phyloP scores from a whole-genome alignment of 2,113 vertebrate genomes.

The Grallaria varia region DNA sequence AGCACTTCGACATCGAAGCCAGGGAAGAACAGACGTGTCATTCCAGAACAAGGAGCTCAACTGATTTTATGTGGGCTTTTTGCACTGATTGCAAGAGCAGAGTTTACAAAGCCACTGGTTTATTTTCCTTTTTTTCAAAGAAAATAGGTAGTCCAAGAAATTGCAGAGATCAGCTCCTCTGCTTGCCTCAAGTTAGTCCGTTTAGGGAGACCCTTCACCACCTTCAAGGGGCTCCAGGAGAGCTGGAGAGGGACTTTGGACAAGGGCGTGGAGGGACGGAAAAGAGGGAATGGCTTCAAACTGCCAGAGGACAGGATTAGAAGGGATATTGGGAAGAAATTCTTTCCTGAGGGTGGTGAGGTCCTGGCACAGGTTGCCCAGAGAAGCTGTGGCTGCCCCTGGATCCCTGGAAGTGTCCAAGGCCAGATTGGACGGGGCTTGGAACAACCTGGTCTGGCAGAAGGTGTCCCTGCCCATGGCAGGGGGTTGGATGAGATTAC shows the following conservation, averaged over 20 bases:
- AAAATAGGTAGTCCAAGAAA: background rate
- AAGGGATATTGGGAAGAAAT: background rate
- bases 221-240: background rate
- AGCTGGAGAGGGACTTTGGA: background rate
- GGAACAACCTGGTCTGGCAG: fast-evolving
- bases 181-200: background rate
- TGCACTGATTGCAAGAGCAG: background rate
- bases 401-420: background rate
- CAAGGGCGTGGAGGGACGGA: background rate
- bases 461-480: background rate
- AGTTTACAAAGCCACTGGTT: background rate
- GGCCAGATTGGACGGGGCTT: fast-evolving
- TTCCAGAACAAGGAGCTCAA: background rate
- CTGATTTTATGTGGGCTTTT: background rate
- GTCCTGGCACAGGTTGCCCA: background rate
- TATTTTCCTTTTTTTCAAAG: background rate
- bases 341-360: fast-evolving
- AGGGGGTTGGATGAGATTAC: fast-evolving
- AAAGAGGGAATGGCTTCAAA: background rate
- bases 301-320: fast-evolving
- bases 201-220: background rate
- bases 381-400: background rate
- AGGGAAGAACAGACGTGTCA: background rate
- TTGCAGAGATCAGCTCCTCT: background rate
- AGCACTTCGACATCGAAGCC: background rate